A percentile compares a stretch with the other conserved stretches of the same genome.
These are phyloP conservation scores for Hucho hucho DNA, from an alignment of 2,113 vertebrate genomes.

Conservation along the genomic window DNA sequence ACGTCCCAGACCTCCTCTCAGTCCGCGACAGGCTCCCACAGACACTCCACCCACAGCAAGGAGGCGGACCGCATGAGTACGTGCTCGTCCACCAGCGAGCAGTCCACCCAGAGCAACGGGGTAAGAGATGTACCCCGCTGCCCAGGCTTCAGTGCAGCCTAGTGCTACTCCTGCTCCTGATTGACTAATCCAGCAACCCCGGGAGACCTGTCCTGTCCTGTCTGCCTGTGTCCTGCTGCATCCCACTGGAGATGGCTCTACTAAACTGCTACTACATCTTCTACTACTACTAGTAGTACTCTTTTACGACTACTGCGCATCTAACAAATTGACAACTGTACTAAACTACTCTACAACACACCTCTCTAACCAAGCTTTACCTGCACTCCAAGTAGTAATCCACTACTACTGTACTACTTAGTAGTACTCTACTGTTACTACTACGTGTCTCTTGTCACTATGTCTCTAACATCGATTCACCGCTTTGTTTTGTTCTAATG, in stretches of 20 bases:
- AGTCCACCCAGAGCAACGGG: conserved; percentile 92
- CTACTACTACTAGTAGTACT: too few relatives aligned
- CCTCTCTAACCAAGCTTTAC: conserved; percentile 33
- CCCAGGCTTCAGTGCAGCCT: conserved; percentile 63
- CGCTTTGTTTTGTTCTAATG: neutral
- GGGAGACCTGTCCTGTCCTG: conserved; percentile 32
- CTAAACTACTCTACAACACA: conserved; percentile 60
- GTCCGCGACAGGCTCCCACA: conserved; percentile 71
- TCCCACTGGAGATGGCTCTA: conserved; percentile 57
- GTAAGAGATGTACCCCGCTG: conserved; percentile 85
- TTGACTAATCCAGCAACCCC: conserved; percentile 79
- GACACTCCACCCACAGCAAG: conserved; percentile 94
- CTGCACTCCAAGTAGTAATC: neutral
- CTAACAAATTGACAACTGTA: neutral
- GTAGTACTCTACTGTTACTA: too few relatives aligned
- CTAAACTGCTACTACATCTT: conserved; percentile 28
- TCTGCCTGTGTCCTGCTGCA: conserved; percentile 1
- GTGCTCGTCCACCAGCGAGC: conserved; percentile 89
- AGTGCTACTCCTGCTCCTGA: conserved; percentile 48
- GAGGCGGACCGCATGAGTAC: conserved; percentile 97
- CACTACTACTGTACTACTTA: too few relatives aligned
- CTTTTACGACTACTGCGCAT: too few relatives aligned
- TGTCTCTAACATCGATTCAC: neutral
- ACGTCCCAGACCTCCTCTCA: conserved; percentile 45
- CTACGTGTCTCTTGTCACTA: neutral